phyloP scores from a whole-genome alignment of 2,888 invertebrate genomes.

The Melanchra persicariae region DNA sequence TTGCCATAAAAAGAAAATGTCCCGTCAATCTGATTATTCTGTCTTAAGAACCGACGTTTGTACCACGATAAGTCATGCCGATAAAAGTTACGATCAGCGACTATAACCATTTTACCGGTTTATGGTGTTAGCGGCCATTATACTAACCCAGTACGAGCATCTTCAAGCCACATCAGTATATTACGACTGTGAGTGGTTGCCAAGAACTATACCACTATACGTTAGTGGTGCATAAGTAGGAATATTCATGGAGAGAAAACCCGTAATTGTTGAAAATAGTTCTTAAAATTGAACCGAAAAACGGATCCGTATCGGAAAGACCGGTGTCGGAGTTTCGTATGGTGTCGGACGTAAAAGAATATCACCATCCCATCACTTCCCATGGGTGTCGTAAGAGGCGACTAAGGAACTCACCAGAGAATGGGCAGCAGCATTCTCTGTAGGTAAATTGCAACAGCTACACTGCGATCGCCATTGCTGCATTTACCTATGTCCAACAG shows the following conservation, averaged over 20 bases:
- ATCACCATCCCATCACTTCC: too few relatives aligned
- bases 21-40: not conserved
- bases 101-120: slow-evolving; percentile 31
- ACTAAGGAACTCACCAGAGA: too few relatives aligned
- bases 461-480: too few relatives aligned
- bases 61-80: slow-evolving; percentile 12
- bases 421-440: too few relatives aligned
- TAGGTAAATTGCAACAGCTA: too few relatives aligned
- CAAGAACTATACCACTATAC: slow-evolving; percentile 25
- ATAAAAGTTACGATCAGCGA: slow-evolving; percentile 30
- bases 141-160: slow-evolving; percentile 24
- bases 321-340: too few relatives aligned
- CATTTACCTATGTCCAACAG: too few relatives aligned
- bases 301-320: too few relatives aligned
- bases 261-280: not conserved
- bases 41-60: too few relatives aligned
- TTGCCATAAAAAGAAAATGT: too few relatives aligned
- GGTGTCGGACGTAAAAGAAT: too few relatives aligned
- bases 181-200: slow-evolving; percentile 32
- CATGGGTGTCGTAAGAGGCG: too few relatives aligned
- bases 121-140: slow-evolving; percentile 25
- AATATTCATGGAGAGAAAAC: not conserved
- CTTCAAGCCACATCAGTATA: slow-evolving; percentile 27
- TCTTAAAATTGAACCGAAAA: not conserved
- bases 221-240: not conserved